These are phyloP conservation scores for Varanus salvator DNA, from an alignment of 2,113 vertebrate genomes.

Conservation along the genomic window DNA sequence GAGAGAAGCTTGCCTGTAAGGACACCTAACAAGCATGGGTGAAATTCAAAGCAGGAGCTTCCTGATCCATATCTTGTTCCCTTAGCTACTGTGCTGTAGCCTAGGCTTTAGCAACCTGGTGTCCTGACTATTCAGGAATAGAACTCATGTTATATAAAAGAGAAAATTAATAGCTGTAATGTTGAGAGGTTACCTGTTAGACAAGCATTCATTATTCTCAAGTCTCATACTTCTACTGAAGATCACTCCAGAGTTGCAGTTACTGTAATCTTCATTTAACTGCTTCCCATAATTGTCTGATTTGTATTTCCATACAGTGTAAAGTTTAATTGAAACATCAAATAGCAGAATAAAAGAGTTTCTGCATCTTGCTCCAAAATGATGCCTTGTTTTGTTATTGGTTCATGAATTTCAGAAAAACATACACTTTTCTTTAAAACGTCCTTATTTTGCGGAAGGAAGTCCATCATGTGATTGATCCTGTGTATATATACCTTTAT, in stretches of 20 bases:
- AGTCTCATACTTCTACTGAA: background rate
- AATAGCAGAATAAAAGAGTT: background rate
- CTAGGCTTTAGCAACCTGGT: too few relatives aligned
- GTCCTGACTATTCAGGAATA: background rate
- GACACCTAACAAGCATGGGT: too few relatives aligned
- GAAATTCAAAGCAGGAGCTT: too few relatives aligned
- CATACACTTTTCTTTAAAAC: background rate
- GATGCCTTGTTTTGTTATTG: background rate
- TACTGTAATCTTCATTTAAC: background rate
- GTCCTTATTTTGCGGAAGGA: background rate
- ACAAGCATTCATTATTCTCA: background rate
- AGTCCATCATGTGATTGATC: too few relatives aligned
- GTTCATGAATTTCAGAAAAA: background rate
- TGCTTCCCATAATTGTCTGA: background rate
- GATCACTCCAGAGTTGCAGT: background rate
- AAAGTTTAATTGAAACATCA: background rate
- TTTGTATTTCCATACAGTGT: background rate
- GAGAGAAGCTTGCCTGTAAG: too few relatives aligned
- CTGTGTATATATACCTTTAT: background rate
- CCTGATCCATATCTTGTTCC: too few relatives aligned
- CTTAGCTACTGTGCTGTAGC: too few relatives aligned
- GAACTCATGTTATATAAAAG: background rate
- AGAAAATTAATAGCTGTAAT: background rate
- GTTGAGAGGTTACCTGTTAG: background rate
- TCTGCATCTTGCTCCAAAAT: background rate